These are phyloP conservation scores for Phthorimaea operculella DNA, from an alignment of 1,140 invertebrate species.

Conservation along the genomic window DNA sequence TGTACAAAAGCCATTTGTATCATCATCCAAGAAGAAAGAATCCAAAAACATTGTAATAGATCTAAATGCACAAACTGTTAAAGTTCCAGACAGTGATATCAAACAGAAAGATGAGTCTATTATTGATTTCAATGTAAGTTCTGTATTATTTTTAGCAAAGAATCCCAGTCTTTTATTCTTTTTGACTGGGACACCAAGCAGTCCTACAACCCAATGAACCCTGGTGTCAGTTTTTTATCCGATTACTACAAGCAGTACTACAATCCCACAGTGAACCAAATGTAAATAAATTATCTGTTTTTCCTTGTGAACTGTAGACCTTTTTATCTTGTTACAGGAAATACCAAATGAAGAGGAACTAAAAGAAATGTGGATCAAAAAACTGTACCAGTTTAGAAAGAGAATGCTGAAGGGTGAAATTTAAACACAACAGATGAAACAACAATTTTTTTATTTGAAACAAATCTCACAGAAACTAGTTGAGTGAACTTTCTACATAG, in stretches of 20 bases:
- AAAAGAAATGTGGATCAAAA: conserved; percentile 64
- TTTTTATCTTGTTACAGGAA: conserved; percentile 39
- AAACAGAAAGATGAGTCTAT: conserved; percentile 58
- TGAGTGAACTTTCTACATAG: background rate
- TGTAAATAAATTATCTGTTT: background rate
- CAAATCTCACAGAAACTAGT: background rate
- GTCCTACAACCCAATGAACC: too few relatives aligned
- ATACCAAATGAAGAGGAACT: conserved; percentile 57
- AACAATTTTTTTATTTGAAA: background rate
- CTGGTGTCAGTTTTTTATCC: too few relatives aligned
- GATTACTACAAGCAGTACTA: too few relatives aligned
- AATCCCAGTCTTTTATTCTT: too few relatives aligned
- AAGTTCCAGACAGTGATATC: conserved; percentile 48
- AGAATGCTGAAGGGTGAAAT: conserved; percentile 59
- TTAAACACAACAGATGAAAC: conserved; percentile 15
- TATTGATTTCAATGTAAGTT: conserved; percentile 60
- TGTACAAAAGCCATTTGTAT: conserved; percentile 54
- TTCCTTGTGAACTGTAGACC: too few relatives aligned
- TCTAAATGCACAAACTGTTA: conserved; percentile 57
- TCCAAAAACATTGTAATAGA: conserved; percentile 64
- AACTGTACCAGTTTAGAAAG: conserved; percentile 61
- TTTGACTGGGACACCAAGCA: too few relatives aligned
- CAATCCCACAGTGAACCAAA: background rate
- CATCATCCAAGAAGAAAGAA: conserved; percentile 57
- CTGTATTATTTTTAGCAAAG: too few relatives aligned